Evolutionary conservation across 2,797 vertebrate genomes (phyloP).

Genomic region (Spinus olivaceus): DNA sequence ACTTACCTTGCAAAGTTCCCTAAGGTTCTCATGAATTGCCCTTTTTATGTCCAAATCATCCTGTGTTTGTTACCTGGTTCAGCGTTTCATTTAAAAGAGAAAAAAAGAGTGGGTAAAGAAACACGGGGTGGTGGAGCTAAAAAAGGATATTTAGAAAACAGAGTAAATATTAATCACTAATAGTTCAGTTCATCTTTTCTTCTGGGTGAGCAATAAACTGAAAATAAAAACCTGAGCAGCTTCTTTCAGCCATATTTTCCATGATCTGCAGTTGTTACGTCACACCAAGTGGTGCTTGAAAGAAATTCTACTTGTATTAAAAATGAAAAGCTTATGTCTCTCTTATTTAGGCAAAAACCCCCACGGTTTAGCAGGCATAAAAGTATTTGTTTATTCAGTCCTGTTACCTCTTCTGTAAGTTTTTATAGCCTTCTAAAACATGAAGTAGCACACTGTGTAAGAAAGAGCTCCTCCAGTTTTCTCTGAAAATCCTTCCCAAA

Average conservation of each 20-base stretch:
- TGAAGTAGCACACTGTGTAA: not conserved
- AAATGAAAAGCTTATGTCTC: not conserved
- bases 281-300: not conserved
- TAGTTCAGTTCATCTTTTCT: not conserved
- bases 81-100: not conserved
- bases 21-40: not conserved
- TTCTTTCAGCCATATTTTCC: not conserved
- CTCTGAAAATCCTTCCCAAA: constrained; percentile 31
- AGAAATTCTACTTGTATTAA: not conserved
- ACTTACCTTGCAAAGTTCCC: not conserved
- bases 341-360: not conserved
- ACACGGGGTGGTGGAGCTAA: accelerated
- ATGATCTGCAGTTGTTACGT: not conserved
- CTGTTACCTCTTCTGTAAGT: not conserved
- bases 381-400: not conserved
- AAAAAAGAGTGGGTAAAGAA: accelerated
- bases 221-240: not conserved
- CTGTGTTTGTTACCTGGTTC: not conserved
- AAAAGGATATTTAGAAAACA: not conserved
- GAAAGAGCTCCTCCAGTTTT: not conserved
- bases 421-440: not conserved
- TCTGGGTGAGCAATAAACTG: not conserved
- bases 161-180: not conserved
- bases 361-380: not conserved
- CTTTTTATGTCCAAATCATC: not conserved